Percentiles rank a stretch among this genome's conserved stretches.
phyloP scores from a whole-genome alignment of 1,140 invertebrate genomes.

The Melitaea cinxia region DNA sequence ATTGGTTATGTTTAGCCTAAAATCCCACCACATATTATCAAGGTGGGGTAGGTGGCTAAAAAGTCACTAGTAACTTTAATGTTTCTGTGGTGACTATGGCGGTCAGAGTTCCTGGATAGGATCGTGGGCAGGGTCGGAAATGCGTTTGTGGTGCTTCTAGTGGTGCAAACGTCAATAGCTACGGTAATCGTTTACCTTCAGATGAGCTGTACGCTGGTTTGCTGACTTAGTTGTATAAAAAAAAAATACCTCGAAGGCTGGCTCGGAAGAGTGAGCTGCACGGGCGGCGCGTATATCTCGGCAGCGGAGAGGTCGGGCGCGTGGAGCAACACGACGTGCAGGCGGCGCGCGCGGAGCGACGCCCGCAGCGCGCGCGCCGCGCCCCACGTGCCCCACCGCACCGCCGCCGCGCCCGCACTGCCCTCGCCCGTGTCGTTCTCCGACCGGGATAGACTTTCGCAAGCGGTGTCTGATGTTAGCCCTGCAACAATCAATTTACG shows the following conservation, averaged over 20 bases:
- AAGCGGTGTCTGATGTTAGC: constrained; percentile 74
- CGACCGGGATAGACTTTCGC: constrained; percentile 56
- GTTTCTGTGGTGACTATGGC: too few species aligned
- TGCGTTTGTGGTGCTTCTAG: too few species aligned
- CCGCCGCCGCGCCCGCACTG: constrained; percentile 86
- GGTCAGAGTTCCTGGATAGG: too few species aligned
- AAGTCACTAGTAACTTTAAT: too few species aligned
- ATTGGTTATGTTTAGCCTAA: too few species aligned
- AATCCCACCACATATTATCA: too few species aligned
- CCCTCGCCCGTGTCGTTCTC: constrained; percentile 73
- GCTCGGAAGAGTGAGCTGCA: constrained; percentile 62
- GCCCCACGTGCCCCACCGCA: constrained; percentile 83
- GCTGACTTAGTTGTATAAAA: too few species aligned
- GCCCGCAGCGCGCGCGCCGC: constrained; percentile 86
- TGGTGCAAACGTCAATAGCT: too few species aligned
- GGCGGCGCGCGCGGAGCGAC: constrained; percentile 85
- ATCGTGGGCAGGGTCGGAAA: too few species aligned
- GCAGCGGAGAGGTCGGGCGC: constrained; percentile 86
- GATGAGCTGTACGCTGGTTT: too few species aligned
- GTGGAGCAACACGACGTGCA: constrained; percentile 89
- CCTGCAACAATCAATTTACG: constrained; percentile 51
- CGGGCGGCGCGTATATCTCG: constrained; percentile 68
- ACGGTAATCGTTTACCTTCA: too few species aligned
- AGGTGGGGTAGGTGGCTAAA: too few species aligned
- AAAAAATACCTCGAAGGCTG: constrained; percentile 61